Evolutionary conservation across 1,140 invertebrate genomes (phyloP), one percentile per base, ranked within the genome.

Genomic region (Anoplolepis gracilipes): DNA sequence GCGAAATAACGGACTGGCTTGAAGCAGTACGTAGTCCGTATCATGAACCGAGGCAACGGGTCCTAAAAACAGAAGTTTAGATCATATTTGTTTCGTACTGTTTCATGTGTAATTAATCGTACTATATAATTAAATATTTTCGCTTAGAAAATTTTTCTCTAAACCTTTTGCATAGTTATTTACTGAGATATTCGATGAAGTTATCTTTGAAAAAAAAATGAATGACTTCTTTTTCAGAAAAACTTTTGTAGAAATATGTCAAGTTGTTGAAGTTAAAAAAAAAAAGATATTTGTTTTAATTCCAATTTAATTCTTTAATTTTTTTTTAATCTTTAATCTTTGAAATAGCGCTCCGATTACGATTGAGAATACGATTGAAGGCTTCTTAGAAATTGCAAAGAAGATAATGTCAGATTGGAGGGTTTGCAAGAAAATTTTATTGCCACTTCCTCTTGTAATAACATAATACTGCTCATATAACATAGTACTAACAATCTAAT

Each of bases 21-120:
- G 96, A 28, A 96, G 93, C 30, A 96, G 87, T n/a, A 96, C 94
- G 72, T 95, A 96, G 82, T 96, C 95, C n/a, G 95, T 96, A 70
- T 96, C 94, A 7, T 90, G 92, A 4, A 87, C 79, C 22, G 91
- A 85, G 22, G 87, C 33, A 6, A 49, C 64, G 2, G 42, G 57
- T 62, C 89, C 89, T 90, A 84, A 85, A 39, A 90, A 90, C 67
- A 90, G 25, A 85, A 81, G 25, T 33, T 67, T 28, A 7, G 76
- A 22, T 89, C 65, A 81, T 36, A 46, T 49, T 8, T 28, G 10
- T n/a, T 46, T 36, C 0, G 8, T 57, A 65, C 3, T n/a, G n/a
- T 59, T 11, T n/a, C n/a, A n/a, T n/a, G n/a, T n/a, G n/a, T 16
- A 30, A 57, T 57, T 25, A n/a, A 59, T n/a, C 8, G 3, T 67